Conservation (phyloP, 2,888 invertebrate species). For the Loripinus fragilis region DNA sequence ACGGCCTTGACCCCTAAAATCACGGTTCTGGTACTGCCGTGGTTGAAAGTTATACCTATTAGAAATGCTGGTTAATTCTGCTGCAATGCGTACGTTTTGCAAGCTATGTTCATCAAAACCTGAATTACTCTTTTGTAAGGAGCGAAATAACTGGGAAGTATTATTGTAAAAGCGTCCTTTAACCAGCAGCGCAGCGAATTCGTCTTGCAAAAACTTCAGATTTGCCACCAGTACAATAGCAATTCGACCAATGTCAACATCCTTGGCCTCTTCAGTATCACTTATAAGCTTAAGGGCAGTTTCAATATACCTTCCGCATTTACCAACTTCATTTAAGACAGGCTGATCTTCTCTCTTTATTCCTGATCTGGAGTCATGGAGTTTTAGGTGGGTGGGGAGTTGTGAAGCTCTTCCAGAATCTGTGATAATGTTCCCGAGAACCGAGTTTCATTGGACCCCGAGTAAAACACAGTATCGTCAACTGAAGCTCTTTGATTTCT, state of each 20-base stretch:
- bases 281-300: neutral
- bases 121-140: slow-evolving; percentile 7
- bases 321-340: neutral
- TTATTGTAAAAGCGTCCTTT: neutral
- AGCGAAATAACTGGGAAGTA: slow-evolving; percentile 11
- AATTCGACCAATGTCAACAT: neutral
- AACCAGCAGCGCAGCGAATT: slow-evolving; percentile 9
- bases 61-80: neutral
- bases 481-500: neutral
- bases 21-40: no score
- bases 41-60: no score
- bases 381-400: neutral
- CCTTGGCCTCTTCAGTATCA: neutral
- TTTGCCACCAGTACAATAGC: neutral
- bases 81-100: neutral
- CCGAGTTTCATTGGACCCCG: neutral
- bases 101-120: slow-evolving; percentile 5
- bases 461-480: neutral
- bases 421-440: neutral
- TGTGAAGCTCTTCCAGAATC: no score
- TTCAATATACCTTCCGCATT: neutral
- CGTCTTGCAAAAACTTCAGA: neutral
- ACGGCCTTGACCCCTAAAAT: neutral
- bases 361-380: neutral
- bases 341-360: neutral